Evolutionary conservation across 1,140 invertebrate genomes (phyloP).

Genomic region (Drosophila orena): DNA sequence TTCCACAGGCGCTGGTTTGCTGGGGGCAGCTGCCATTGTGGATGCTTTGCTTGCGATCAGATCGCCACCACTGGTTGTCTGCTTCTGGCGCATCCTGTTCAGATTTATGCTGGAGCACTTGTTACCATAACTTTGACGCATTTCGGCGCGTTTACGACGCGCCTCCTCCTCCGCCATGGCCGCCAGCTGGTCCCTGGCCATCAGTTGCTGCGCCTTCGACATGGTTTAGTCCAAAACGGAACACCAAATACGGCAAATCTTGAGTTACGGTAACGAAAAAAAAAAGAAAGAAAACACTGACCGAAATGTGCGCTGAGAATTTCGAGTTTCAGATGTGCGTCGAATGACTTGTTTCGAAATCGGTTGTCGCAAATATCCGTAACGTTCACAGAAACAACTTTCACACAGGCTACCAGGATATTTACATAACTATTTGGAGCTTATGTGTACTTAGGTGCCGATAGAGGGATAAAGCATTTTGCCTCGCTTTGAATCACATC

Average conservation of each 20-base stretch:
- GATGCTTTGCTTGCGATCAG: too few relatives aligned
- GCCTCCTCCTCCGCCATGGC: constrained; percentile 13
- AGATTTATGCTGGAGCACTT: constrained; percentile 53
- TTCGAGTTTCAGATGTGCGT: constrained; percentile 32
- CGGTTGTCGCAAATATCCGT: not conserved
- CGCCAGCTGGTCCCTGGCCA: not conserved
- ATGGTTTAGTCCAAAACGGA: not conserved
- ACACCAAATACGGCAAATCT: not conserved
- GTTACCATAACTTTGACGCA: constrained; percentile 59
- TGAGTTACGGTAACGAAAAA: not conserved
- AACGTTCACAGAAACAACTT: too few relatives aligned
- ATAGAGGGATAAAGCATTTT: not conserved
- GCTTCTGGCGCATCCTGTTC: constrained; percentile 27
- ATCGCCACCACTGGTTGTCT: not conserved
- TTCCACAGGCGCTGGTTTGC: not conserved
- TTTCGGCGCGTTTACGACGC: constrained; percentile 53
- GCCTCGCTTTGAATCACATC: constrained; percentile 1
- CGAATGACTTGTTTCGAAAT: not conserved
- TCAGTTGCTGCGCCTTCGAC: not conserved
- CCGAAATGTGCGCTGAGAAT: constrained; percentile 46
- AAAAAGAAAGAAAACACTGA: not conserved
- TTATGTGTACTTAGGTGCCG: not conserved
- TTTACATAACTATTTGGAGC: too few relatives aligned
- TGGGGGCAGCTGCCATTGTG: not conserved
- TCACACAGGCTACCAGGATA: not conserved